Percentiles rank a stretch among this genome's conserved stretches.
These are phyloP conservation scores for Drosophila triauraria DNA, from an alignment of 1,140 invertebrate genomes.

Conservation along the genomic window DNA sequence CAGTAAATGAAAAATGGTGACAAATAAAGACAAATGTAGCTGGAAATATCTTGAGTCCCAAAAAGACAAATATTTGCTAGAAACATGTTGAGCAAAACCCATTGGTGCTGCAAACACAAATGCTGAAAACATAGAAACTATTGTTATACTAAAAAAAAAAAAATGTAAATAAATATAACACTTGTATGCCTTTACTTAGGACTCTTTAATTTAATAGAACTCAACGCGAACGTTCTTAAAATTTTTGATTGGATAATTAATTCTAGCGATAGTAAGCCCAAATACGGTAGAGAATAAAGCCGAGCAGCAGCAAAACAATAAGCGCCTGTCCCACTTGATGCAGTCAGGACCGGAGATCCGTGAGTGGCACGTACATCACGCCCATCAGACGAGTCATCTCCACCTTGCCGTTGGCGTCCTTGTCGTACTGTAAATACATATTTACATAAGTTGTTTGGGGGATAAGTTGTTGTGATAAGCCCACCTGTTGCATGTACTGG, in stretches of 20 bases:
- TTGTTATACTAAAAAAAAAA: too few relatives aligned
- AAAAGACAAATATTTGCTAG: too few relatives aligned
- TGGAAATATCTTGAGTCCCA: too few relatives aligned
- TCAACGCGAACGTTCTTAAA: constrained; percentile 14
- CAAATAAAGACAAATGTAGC: too few relatives aligned
- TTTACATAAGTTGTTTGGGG: background rate
- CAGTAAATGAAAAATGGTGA: too few relatives aligned
- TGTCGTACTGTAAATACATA: constrained; percentile 90
- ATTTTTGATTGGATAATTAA: constrained; percentile 16
- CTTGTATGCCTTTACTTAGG: background rate
- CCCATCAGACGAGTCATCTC: constrained; percentile 94
- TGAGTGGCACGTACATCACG: constrained; percentile 98
- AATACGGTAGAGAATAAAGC: constrained; percentile 37
- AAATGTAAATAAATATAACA: background rate
- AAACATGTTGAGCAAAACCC: too few relatives aligned
- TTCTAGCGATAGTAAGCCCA: constrained; percentile 46
- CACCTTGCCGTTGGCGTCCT: constrained; percentile 92
- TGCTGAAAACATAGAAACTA: too few relatives aligned
- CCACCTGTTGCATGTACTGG: constrained; percentile 92
- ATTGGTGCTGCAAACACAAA: background rate
- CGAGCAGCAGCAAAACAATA: constrained; percentile 44
- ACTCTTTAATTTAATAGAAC: constrained; percentile 28
- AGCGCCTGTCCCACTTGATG: constrained; percentile 18
- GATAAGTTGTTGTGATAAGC: background rate
- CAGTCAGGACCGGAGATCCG: constrained; percentile 87